Percentiles rank a stretch among this genome's conserved stretches.
These are phyloP conservation scores for Bucco capensis DNA, from an alignment of 2,113 vertebrate genomes.

Conservation along the genomic window DNA sequence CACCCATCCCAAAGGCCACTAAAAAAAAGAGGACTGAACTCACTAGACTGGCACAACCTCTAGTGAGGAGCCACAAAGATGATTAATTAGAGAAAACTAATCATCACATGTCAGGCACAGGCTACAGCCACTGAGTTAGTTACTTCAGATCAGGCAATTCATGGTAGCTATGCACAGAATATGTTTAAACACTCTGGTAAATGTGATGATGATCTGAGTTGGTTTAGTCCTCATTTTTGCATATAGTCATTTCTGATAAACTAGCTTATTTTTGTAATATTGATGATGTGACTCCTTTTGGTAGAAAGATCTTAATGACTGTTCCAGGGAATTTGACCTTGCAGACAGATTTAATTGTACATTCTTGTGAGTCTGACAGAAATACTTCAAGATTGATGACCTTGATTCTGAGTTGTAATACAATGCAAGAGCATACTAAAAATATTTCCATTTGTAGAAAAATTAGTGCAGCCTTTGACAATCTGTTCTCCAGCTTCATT, in stretches of 20 bases:
- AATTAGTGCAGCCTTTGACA: neutral
- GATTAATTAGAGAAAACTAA: neutral
- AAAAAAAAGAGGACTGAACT: neutral
- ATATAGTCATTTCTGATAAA: neutral
- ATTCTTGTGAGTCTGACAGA: neutral
- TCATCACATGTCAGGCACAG: neutral
- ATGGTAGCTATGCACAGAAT: neutral
- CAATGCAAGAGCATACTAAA: neutral
- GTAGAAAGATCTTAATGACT: neutral
- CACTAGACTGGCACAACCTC: neutral
- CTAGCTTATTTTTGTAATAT: neutral
- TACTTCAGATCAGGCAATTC: neutral
- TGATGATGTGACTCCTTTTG: neutral
- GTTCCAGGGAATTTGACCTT: constrained; percentile 8
- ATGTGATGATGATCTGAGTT: neutral
- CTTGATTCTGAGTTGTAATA: neutral
- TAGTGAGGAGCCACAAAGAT: neutral
- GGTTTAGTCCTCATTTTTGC: neutral
- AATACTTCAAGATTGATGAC: neutral
- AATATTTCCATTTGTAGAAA: neutral
- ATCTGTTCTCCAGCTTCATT: neutral
- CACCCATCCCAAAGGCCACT: neutral
- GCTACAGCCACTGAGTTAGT: neutral
- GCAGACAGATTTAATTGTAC: neutral
- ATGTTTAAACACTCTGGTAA: neutral